A percentile compares a stretch with the other conserved stretches of the same genome.
Evolutionary conservation across 2,113 vertebrate genomes (phyloP).

Genomic region (Notothenia rossii): DNA sequence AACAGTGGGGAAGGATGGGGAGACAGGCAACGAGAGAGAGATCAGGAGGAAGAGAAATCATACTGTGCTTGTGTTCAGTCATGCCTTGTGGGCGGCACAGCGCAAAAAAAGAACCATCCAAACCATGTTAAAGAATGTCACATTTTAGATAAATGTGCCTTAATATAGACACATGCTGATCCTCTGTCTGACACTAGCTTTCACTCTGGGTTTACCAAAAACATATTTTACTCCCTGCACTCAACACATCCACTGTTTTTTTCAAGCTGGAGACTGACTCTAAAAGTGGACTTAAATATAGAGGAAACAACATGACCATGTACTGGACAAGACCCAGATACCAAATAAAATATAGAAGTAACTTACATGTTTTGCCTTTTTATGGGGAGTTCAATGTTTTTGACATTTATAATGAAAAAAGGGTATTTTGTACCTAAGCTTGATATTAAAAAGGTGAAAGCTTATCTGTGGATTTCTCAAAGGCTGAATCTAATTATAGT

Average conservation of each 20-base stretch:
- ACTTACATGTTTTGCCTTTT: neutral
- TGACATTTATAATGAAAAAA: too few species aligned
- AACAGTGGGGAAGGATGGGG: constrained; percentile 31
- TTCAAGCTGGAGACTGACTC: neutral
- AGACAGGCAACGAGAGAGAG: constrained; percentile 25
- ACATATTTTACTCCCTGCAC: constrained; percentile 40
- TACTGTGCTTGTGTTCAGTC: constrained; percentile 48
- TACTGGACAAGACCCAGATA: neutral
- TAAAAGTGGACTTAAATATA: constrained; percentile 17
- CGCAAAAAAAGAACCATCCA: constrained; percentile 42
- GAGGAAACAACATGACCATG: neutral
- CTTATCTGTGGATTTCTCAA: neutral
- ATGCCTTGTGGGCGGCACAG: constrained; percentile 34
- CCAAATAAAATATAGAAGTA: neutral
- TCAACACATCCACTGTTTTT: constrained; percentile 29
- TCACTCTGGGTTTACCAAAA: constrained; percentile 48
- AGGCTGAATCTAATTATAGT: neutral
- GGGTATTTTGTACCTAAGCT: too few species aligned
- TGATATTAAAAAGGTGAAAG: neutral
- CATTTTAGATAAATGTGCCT: constrained; percentile 44
- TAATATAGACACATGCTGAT: constrained; percentile 57
- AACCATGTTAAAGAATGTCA: constrained; percentile 46
- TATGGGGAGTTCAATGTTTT: too few species aligned
- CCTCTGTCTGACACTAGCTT: constrained; percentile 35
- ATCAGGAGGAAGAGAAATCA: constrained; percentile 51